Evolutionary conservation across 2,888 invertebrate genomes (phyloP), one percentile per base, ranked within the genome.

Genomic region (Allophyes oxyacanthae): DNA sequence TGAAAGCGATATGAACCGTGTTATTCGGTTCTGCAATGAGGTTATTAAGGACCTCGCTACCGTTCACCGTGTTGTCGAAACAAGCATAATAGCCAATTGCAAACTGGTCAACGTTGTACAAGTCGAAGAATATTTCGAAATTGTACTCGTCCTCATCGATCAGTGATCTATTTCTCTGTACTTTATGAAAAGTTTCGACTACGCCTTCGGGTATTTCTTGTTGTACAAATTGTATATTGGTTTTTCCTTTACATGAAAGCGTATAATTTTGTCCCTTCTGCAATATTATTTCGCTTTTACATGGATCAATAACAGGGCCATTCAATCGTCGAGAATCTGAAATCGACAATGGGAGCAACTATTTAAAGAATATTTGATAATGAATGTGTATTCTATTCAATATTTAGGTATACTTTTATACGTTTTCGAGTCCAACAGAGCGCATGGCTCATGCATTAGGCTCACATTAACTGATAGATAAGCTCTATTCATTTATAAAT

Each of bases 1-100:
- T 83, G 64, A 87, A 93, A n/a, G 92, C 71, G 37, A 88, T 78
- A 60, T 90, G 83, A 48, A 82, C 83, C 10, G 84, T 88, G 64
- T 91, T 87, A 59, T 67, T 78, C 1, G 89, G 92, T 79, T 92
- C 93, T 54, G 83, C 85, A 20, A 77, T 69, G 37, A 92, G 70
- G 50, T 86, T 79, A 49, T 81, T 81, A 37, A 92, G 75, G 56
- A 87, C 75, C 32, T 78, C 75, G 14, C 68, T 71, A 50, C 79
- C 76, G 62, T 94, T 87, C 13, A 94, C 68, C 7, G 81, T 76
- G 40, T 85, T 78, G 72, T 95, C 94, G 46, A 91, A 87, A 76
- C 95, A 95, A 62, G 94, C 95, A 70, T 95, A 95, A 78, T 92
- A 95, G 42, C 95, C 95, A 51, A 95, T 94, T 48, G 94, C 85